phyloP scores from a whole-genome alignment of 1,140 invertebrate genomes.

The Orius laevigatus region DNA sequence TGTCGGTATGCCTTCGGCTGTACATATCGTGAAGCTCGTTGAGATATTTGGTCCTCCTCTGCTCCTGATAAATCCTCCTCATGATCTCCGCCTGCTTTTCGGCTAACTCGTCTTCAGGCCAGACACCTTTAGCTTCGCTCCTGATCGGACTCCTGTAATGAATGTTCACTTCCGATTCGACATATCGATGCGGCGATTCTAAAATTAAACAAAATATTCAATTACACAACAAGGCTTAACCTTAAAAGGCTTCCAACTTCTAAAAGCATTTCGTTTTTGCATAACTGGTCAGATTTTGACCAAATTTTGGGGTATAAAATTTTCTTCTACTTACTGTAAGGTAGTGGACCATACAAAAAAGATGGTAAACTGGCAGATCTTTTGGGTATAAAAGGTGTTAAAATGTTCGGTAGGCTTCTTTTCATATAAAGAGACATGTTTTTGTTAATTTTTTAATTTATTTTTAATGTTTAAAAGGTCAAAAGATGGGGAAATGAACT shows the following conservation, averaged over 20 bases:
- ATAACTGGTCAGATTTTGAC: no score
- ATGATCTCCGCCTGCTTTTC: slow-evolving; percentile 74
- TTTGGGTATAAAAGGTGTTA: slow-evolving; percentile 15
- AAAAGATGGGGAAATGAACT: no score
- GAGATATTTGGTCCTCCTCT: slow-evolving; percentile 69
- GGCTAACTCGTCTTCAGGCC: slow-evolving; percentile 61
- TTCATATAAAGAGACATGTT: neutral
- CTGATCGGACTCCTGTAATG: slow-evolving; percentile 76
- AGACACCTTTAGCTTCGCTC: slow-evolving; percentile 63
- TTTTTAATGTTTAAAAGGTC: no score
- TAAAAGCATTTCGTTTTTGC: no score
- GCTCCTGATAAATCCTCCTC: slow-evolving; percentile 76
- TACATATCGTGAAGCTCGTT: slow-evolving; percentile 84
- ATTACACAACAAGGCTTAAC: neutral
- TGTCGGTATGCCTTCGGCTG: slow-evolving; percentile 74
- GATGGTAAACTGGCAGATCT: slow-evolving; percentile 31
- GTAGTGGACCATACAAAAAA: slow-evolving; percentile 38
- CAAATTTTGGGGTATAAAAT: neutral
- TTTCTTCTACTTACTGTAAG: slow-evolving; percentile 36
- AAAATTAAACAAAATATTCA: slow-evolving; percentile 7
- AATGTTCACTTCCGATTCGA: slow-evolving; percentile 82
- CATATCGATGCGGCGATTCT: slow-evolving; percentile 75
- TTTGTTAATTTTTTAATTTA: neutral
- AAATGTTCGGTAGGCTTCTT: slow-evolving; percentile 1
- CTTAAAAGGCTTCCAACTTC: no score